A percentile compares a stretch with the other conserved stretches of the same genome.
phyloP scores from a whole-genome alignment of 2,113 vertebrate genomes.

The Cynocephalus volans region DNA sequence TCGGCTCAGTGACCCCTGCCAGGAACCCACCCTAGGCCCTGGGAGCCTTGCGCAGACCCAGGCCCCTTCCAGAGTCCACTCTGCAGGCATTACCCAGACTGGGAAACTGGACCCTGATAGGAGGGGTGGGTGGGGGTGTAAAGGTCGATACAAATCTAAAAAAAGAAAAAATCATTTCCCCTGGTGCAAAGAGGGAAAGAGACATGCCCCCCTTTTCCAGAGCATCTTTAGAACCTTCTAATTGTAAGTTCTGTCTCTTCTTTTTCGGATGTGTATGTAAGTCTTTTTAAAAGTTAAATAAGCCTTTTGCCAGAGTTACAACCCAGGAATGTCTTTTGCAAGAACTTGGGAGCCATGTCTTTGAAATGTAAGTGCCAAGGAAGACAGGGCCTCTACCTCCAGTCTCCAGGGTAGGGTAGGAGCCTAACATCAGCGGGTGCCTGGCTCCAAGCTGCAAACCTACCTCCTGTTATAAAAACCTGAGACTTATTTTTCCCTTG shows the following conservation, averaged over 20 bases:
- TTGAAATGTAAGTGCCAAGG: background rate
- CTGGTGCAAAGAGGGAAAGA: background rate
- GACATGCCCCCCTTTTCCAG: background rate
- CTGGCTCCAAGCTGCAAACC: background rate
- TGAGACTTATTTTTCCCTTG: background rate
- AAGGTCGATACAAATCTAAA: background rate
- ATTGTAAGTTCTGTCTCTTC: background rate
- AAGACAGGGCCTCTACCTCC: background rate
- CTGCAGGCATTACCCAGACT: background rate
- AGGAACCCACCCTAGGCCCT: background rate
- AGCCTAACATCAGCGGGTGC: background rate
- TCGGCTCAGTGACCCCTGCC: background rate
- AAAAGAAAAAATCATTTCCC: background rate
- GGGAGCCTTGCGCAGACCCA: background rate
- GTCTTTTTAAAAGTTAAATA: background rate
- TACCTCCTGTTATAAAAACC: background rate
- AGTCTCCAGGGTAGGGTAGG: background rate
- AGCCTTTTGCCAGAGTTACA: background rate
- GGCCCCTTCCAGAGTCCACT: background rate
- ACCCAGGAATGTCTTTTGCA: background rate
- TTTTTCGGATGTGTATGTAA: background rate
- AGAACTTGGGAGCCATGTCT: too few species aligned
- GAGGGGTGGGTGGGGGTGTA: background rate
- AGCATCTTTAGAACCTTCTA: background rate
- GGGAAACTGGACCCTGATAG: background rate